Percentiles rank a stretch among this genome's conserved stretches.
Conservation (phyloP, 2,888 invertebrate genomes). For the Dermolepida albohirtum region DNA sequence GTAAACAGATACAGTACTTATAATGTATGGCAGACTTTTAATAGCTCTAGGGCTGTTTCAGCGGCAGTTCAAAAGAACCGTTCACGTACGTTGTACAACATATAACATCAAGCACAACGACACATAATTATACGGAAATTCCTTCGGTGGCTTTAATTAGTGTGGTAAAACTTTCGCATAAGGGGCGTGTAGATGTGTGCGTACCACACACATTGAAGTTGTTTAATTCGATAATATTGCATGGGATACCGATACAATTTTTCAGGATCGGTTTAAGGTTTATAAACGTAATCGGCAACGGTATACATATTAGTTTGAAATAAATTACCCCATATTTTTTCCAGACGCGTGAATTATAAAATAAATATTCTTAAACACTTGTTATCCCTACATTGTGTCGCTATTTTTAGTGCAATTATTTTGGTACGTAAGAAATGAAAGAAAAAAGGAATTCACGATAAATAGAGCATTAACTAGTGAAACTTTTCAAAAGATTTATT, state of each 20-base stretch:
- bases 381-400: no score
- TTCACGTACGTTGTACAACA: conserved; percentile 3
- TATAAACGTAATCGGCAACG: neutral
- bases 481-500: no score
- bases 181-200: conserved; percentile 28
- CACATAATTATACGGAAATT: conserved; percentile 37
- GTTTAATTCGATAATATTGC: conserved; percentile 30
- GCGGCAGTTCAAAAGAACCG: conserved; percentile 13
- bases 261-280: conserved; percentile 21
- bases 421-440: no score
- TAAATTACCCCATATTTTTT: no score
- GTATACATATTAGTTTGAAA: neutral
- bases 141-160: conserved; percentile 29
- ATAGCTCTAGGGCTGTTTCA: conserved; percentile 23
- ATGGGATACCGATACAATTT: conserved; percentile 1
- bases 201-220: conserved; percentile 34
- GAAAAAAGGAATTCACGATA: no score
- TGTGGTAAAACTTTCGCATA: conserved; percentile 34
- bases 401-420: no score
- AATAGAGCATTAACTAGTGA: no score
- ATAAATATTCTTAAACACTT: no score
- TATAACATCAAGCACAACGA: conserved; percentile 23
- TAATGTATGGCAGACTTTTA: conserved; percentile 12
- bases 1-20: conserved; percentile 18
- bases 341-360: no score